A percentile compares a stretch with the other conserved stretches of the same genome.
Conservation (phyloP, 2,113 vertebrate genomes). For the Ochotona princeps region DNA sequence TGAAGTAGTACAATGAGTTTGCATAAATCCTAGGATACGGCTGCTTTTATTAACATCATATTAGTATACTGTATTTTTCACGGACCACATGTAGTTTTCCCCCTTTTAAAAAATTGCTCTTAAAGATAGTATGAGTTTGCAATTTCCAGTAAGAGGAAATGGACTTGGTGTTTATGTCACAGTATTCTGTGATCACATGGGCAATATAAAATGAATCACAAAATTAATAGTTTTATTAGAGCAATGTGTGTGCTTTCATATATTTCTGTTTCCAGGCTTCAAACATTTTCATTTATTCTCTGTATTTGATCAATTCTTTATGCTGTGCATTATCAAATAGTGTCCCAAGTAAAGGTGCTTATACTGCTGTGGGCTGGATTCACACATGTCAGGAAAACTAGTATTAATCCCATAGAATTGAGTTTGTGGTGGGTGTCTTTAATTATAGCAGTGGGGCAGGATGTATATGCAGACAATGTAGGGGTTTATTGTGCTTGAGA, state of each 20-base stretch:
- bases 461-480: neutral
- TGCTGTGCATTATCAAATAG: neutral
- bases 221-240: neutral
- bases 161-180: neutral
- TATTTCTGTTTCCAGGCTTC: neutral
- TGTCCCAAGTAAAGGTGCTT: neutral
- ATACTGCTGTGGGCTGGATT: neutral
- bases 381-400: neutral
- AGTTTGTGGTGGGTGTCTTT: neutral
- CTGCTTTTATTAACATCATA: too few relatives aligned
- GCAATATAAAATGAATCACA: neutral
- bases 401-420: neutral
- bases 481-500: neutral
- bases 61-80: too few relatives aligned
- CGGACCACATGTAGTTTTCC: too few relatives aligned
- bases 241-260: neutral
- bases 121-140: neutral
- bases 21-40: too few relatives aligned
- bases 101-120: neutral
- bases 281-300: neutral
- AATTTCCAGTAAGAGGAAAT: constrained; percentile 28
- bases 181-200: neutral
- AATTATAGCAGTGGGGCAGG: neutral
- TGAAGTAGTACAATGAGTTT: too few relatives aligned
- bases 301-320: neutral